Evolutionary conservation across 1,140 invertebrate genomes (phyloP), one percentile per base, ranked within the genome.

Genomic region (Zaprionus nigranus): DNA sequence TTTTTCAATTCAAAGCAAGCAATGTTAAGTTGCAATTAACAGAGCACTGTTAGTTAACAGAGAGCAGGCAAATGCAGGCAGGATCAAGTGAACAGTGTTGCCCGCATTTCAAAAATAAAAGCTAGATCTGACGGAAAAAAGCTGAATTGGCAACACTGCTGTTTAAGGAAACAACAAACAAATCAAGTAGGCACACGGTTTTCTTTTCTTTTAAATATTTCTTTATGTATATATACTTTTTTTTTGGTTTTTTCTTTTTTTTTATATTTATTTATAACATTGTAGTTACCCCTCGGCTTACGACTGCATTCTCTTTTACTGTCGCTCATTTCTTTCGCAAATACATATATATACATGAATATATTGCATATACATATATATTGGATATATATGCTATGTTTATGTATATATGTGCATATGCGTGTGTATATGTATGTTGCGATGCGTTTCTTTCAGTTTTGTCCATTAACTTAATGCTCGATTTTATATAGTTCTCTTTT

Each of bases 241-340:
- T 69, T 58, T 53, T 68, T 20, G 30, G 40, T 54, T 59, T 66
- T 57, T 59, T 3, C 22, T 57, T 62, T 68, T 67, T 53, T 67
- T 60, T 28, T 66, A 22, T 40, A 34, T 64, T 63, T 79, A 73
- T 81, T 81, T 73, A 79, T 76, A 79, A 79, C 77, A 76, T 76
- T 76, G 56, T 82, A 71, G 77, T 79, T 75, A 70, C 53, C 60
- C 66, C 73, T 75, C 66, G 58, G 54, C 72, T 62, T 64, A 72
- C 53, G 64, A 38, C 40, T 58, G 54, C 58, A 69, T 65, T 73
- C 17, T n/a, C 34, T 43, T 34, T 34, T 61, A 24, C 26, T 34
- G 43, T 28, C 24, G 46, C 46, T 13, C 46, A 24, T 28, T 73
- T 60, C 36, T 43, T 61, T 36, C 22, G 46, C 58, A 49, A 43